Conservation (phyloP, 2,888 invertebrate genomes). For the Apocheima hispidaria region DNA sequence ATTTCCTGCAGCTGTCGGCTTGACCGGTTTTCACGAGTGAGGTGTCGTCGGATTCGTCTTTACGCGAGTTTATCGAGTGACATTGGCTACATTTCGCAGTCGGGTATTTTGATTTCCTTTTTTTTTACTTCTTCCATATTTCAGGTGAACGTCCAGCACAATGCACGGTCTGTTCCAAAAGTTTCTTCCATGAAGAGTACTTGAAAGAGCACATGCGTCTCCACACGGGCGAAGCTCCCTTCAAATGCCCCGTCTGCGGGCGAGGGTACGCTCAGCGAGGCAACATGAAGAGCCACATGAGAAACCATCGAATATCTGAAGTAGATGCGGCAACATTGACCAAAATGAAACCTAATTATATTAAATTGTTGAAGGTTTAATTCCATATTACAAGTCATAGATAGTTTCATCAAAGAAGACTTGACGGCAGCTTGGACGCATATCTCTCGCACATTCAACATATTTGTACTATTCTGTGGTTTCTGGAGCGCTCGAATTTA, state of each 20-base stretch:
- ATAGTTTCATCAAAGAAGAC: too few species aligned
- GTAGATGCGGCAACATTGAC: conserved; percentile 66
- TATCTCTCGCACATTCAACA: too few species aligned
- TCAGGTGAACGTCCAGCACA: conserved; percentile 77
- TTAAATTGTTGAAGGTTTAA: conserved; percentile 69
- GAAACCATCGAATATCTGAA: conserved; percentile 75
- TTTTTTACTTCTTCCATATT: too few species aligned
- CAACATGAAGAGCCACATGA: conserved; percentile 81
- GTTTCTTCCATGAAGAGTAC: conserved; percentile 78
- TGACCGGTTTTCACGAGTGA: too few species aligned
- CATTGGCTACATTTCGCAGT: too few species aligned
- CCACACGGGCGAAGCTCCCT: conserved; percentile 82
- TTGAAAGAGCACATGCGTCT: conserved; percentile 79
- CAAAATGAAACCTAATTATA: conserved; percentile 74
- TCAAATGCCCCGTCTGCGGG: conserved; percentile 79
- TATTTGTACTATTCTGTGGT: too few species aligned
- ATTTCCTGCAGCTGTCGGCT: too few species aligned
- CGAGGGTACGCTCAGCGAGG: conserved; percentile 79
- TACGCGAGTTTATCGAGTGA: too few species aligned
- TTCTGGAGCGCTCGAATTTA: too few species aligned
- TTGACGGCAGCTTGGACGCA: too few species aligned
- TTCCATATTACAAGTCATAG: not conserved
- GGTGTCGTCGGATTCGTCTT: too few species aligned
- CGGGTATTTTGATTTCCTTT: too few species aligned
- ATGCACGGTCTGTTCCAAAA: conserved; percentile 71